Evolutionary conservation across 2,888 invertebrate species (phyloP).

Genomic region (Brachyopa scutellaris): DNA sequence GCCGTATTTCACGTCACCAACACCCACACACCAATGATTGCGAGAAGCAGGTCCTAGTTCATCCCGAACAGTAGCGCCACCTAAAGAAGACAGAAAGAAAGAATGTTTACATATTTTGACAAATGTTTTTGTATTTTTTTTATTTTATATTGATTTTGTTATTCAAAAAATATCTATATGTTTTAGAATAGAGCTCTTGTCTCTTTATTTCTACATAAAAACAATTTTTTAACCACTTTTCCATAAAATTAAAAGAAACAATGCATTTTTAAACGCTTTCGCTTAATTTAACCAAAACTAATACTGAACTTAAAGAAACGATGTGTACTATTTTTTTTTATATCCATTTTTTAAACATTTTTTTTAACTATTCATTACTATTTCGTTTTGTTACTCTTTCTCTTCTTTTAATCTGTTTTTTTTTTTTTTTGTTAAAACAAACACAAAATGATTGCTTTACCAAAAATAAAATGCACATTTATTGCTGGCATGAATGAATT

Average conservation of each 20-base stretch:
- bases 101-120: too few species aligned
- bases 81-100: too few species aligned
- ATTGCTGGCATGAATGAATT: constrained; percentile 60
- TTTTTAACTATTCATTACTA: not conserved
- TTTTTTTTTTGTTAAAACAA: constrained; percentile 14
- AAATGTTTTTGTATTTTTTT: too few species aligned
- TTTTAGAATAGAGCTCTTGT: not conserved
- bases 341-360: not conserved
- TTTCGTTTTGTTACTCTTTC: constrained; percentile 7
- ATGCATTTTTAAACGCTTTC: not conserved
- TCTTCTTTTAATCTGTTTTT: constrained; percentile 1
- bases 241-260: not conserved
- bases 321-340: too few species aligned
- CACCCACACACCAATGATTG: too few species aligned
- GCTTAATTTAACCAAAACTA: not conserved
- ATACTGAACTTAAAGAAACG: not conserved
- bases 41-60: too few species aligned
- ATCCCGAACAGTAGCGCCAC: too few species aligned
- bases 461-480: constrained; percentile 39
- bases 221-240: not conserved
- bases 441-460: constrained; percentile 17
- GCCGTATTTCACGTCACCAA: too few species aligned
- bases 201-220: not conserved
- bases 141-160: not conserved
- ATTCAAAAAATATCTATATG: not conserved